Conservation (phyloP, 2,888 invertebrate species). For the Chrysina gloriosa region DNA sequence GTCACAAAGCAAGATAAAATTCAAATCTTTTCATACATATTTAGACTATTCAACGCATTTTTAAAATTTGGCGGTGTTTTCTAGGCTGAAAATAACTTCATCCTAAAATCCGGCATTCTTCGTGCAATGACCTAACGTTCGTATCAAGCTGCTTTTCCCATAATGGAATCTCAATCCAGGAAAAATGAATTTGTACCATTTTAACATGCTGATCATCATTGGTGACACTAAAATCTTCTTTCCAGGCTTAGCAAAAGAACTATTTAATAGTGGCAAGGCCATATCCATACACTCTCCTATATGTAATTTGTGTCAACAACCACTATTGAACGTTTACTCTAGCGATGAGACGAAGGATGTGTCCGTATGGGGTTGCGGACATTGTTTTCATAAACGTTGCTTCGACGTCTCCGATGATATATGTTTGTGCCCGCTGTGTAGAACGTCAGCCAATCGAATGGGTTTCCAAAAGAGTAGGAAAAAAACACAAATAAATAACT, state of each 20-base stretch:
- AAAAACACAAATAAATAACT: constrained; percentile 34
- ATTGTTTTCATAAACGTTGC: constrained; percentile 58
- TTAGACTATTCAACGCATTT: too few species aligned
- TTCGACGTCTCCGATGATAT: constrained; percentile 47
- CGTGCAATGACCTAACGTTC: too few species aligned
- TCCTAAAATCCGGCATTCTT: too few species aligned
- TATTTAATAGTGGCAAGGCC: constrained; percentile 58
- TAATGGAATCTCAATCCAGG: too few species aligned
- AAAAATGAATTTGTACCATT: too few species aligned
- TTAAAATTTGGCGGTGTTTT: too few species aligned
- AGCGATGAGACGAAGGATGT: constrained; percentile 53
- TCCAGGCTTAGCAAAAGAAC: constrained; percentile 61
- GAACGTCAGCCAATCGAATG: constrained; percentile 43
- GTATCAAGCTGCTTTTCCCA: too few species aligned
- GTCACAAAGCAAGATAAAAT: too few species aligned
- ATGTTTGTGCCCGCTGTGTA: constrained; percentile 59
- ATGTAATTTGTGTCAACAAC: constrained; percentile 60
- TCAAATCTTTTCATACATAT: too few species aligned
- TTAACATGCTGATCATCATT: too few species aligned
- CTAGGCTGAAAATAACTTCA: too few species aligned
- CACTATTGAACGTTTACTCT: constrained; percentile 53
- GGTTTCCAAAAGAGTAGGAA: constrained; percentile 43
- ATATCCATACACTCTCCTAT: constrained; percentile 56
- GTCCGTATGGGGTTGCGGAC: constrained; percentile 62
- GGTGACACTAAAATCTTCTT: constrained; percentile 34